Conservation (phyloP, 1,140 invertebrate genomes). For the Cotesia glomerata region DNA sequence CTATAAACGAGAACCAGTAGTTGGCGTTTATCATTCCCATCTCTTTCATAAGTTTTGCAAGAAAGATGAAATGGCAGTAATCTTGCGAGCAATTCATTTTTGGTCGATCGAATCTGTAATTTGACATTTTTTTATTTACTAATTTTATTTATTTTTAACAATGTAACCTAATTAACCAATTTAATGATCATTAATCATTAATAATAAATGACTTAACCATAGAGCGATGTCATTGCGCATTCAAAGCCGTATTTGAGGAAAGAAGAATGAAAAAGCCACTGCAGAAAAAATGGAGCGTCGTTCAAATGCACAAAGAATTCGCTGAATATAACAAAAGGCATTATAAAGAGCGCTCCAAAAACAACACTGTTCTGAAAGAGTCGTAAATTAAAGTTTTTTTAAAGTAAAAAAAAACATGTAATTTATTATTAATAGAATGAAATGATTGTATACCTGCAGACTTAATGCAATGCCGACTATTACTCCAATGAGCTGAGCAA, state of each 20-base stretch:
- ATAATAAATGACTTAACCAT: conserved; percentile 59
- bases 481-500: conserved; percentile 83
- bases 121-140: conserved; percentile 21
- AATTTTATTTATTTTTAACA: no score
- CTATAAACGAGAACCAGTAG: conserved; percentile 70
- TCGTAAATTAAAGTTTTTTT: conserved; percentile 31
- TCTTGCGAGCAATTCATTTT: conserved; percentile 69
- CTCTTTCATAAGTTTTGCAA: conserved; percentile 72
- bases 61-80: conserved; percentile 76
- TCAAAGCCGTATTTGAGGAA: conserved; percentile 80
- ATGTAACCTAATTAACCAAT: background rate
- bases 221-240: conserved; percentile 73
- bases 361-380: conserved; percentile 77
- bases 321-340: conserved; percentile 86
- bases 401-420: conserved; percentile 1
- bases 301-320: conserved; percentile 88
- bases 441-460: conserved; percentile 67
- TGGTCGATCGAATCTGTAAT: conserved; percentile 72
- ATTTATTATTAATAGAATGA: conserved; percentile 7
- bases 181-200: background rate
- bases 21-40: conserved; percentile 76
- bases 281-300: conserved; percentile 80
- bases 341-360: conserved; percentile 82
- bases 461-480: conserved; percentile 82
- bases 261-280: conserved; percentile 87